Conservation (phyloP, 1,140 invertebrate genomes). For the Drosophila carrolli region DNA sequence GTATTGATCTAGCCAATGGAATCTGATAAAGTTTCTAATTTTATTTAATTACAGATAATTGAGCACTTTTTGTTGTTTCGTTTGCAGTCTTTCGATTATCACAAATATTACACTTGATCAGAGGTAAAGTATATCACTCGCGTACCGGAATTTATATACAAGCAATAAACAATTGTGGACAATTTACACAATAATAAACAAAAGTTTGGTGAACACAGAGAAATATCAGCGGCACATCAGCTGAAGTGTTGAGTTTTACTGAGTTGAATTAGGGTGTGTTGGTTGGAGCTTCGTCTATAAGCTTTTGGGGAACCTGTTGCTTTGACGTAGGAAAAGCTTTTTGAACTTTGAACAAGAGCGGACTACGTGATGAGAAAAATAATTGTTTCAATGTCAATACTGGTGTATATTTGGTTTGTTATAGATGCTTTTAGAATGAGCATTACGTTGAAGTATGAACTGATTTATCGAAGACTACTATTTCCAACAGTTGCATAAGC, state of each 20-base stretch:
- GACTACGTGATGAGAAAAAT: constrained; percentile 11
- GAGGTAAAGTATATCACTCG: constrained; percentile 26
- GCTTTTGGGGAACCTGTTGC: constrained; percentile 51
- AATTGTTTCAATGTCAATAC: constrained; percentile 13
- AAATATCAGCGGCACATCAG: constrained; percentile 21
- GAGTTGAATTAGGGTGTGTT: constrained; percentile 17
- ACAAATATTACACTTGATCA: constrained; percentile 13
- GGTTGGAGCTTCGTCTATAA: constrained; percentile 3
- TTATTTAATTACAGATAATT: constrained; percentile 39
- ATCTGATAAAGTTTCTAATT: constrained; percentile 27
- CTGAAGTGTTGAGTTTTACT: constrained; percentile 30
- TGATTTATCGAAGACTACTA: background rate
- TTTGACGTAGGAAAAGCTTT: constrained; percentile 24
- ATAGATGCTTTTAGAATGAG: background rate
- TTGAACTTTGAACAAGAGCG: background rate
- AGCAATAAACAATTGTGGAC: constrained; percentile 1
- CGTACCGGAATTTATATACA: background rate
- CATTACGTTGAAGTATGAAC: background rate
- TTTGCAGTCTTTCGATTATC: constrained; percentile 24
- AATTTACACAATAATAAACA: constrained; percentile 22
- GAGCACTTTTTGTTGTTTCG: constrained; percentile 14
- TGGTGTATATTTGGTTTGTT: background rate
- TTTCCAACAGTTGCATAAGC: background rate
- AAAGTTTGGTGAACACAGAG: constrained; percentile 6
- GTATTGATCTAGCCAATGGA: background rate